Evolutionary conservation across 2,113 vertebrate genomes (phyloP).

Genomic region (Aptenodytes patagonicus): DNA sequence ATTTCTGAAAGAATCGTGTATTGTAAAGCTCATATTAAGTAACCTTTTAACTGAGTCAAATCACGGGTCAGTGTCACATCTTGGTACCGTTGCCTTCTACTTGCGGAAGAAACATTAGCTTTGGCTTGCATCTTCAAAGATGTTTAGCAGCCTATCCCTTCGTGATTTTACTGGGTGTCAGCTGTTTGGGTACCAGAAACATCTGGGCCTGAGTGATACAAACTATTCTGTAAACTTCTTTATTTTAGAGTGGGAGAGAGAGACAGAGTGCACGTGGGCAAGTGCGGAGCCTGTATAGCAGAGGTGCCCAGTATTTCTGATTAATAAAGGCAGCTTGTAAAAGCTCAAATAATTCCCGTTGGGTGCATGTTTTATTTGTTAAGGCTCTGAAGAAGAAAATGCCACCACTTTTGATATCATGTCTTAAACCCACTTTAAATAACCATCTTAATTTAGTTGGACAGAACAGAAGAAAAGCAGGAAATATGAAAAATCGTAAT

Average conservation of each 20-base stretch:
- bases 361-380: not conserved
- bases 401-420: not conserved
- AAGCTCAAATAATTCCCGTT: not conserved
- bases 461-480: not conserved
- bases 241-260: not conserved
- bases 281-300: not conserved
- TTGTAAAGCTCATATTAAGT: not conserved
- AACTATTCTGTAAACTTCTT: not conserved
- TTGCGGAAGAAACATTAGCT: not conserved
- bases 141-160: not conserved
- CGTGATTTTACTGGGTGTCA: not conserved
- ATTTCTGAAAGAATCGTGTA: accelerated
- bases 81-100: not conserved
- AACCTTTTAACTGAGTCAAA: not conserved
- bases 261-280: not conserved
- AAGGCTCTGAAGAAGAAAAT: not conserved
- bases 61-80: not conserved
- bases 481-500: not conserved
- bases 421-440: not conserved
- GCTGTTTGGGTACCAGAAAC: not conserved
- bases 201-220: not conserved
- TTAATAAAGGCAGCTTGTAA: not conserved
- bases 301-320: not conserved
- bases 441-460: not conserved
- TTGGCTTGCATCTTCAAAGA: not conserved